Base-by-base conservation (phyloP, 2,888 invertebrate genomes). In the Drosophila mercatorum region DNA sequence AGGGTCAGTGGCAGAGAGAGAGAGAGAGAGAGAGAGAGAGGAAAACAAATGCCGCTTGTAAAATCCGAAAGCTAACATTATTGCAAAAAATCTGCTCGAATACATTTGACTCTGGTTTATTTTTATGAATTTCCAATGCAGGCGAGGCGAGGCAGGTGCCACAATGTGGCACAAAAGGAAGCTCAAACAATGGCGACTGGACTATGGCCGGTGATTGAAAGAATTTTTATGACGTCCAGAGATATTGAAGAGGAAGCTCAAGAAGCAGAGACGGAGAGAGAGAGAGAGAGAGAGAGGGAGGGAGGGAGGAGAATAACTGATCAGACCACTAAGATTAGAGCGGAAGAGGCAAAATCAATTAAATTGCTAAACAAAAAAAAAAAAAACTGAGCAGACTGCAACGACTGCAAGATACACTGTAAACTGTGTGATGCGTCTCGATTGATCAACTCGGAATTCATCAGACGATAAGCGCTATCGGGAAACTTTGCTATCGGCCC, bases 51-150 rank as follows among this genome's bases (percentile, higher is more conserved):
- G 74, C 78, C 68, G 83, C 67, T 85, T 74, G 76, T 79, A 60
- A 83, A 88, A 72, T 83, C 80, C 72, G 55, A 88, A 88, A 76
- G 82, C 88, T 77, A 83, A 85, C 80, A 85, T 82, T 83, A 88
- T 88, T 85, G 72, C 82, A 87, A 84, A 72, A 88, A 88, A 82
- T 76, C 80, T 85, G 63, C 70, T 79, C 83, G 74, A 74, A 76
- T 80, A 78, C 79, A 81, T 87, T 81, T 81, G 84, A 81, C 72
- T 84, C 76, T 84, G 79, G 76, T 76, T 80, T 77, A 77, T 88
- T 88, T 83, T 81, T 77, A 68, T 81, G 74, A 70, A 71, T 77
- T 84, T 41, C 41, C 51, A 59, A 66, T 56, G 75, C 59, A 63
- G 52, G 10, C 41, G 26, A 10, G 34, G 28, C 28, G 8, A 47